Evolutionary conservation across 64 coral and sea anemone species (phyloP).

Genomic region (Cladopsammia gracilis): DNA sequence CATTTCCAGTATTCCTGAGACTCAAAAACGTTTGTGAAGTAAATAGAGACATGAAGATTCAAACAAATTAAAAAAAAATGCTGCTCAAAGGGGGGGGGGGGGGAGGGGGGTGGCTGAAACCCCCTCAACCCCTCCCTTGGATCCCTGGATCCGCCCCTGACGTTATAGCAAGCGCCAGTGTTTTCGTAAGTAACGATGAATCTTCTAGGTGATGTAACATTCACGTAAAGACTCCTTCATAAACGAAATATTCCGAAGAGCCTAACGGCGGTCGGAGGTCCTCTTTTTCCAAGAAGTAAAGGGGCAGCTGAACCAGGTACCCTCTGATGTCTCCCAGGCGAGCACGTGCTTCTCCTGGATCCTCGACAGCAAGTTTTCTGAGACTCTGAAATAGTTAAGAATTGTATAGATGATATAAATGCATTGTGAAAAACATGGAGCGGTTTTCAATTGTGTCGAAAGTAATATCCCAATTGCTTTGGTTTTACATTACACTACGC

Average conservation of each 20-base stretch:
- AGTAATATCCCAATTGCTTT: neutral
- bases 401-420: neutral
- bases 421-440: neutral
- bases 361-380: constrained; percentile 22
- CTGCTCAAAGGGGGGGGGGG: too few species aligned
- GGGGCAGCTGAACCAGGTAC: constrained; percentile 76
- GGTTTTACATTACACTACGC: too few species aligned
- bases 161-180: too few species aligned
- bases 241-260: constrained; percentile 72
- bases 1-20: too few species aligned
- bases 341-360: constrained; percentile 45
- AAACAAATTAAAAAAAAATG: too few species aligned
- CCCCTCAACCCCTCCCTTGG: too few species aligned
- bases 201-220: neutral
- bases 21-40: too few species aligned
- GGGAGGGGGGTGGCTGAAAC: too few species aligned
- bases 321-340: constrained; percentile 72
- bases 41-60: too few species aligned
- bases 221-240: constrained; percentile 78
- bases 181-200: too few species aligned
- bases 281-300: constrained; percentile 86
- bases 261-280: constrained; percentile 81
- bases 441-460: too few species aligned
- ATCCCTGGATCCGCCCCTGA: too few species aligned
- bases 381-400: constrained; percentile 31